These are phyloP conservation scores for Helicorthomorpha holstii DNA, from an alignment of 1,140 invertebrate genomes.

Conservation along the genomic window DNA sequence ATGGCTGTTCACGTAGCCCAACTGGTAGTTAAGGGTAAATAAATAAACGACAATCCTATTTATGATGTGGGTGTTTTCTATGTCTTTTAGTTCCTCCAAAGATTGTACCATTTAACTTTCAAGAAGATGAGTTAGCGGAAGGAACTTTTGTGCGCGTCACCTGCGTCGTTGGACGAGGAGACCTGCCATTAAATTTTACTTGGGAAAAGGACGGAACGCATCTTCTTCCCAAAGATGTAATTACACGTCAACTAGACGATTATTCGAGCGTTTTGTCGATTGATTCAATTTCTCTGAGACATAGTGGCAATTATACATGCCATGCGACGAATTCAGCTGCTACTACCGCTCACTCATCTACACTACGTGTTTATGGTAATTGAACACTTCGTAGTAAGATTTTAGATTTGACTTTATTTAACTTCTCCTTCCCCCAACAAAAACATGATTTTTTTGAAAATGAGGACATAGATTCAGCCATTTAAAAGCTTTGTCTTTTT, in stretches of 20 bases:
- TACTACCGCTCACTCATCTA: slow-evolving; percentile 38
- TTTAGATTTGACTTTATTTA: neutral
- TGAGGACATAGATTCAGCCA: neutral
- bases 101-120: slow-evolving; percentile 43
- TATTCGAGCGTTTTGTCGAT: slow-evolving; percentile 62
- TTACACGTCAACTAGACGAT: slow-evolving; percentile 8
- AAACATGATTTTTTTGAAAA: neutral
- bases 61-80: neutral
- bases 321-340: slow-evolving; percentile 40
- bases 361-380: slow-evolving; percentile 37
- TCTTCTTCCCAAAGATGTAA: slow-evolving; percentile 18
- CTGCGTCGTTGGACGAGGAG: slow-evolving; percentile 16
- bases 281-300: slow-evolving; percentile 60
- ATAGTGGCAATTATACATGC: slow-evolving; percentile 77
- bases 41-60: neutral
- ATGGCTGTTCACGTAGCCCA: slow-evolving; percentile 27
- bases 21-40: slow-evolving; percentile 33
- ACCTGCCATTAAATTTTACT: slow-evolving; percentile 9
- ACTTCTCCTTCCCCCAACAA: neutral
- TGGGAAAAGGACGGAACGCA: slow-evolving; percentile 32
- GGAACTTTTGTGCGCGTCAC: slow-evolving; percentile 15
- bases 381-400: neutral
- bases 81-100: slow-evolving; percentile 43
- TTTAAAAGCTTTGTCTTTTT: neutral
- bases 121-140: slow-evolving; percentile 28